Evolutionary conservation across 2,888 invertebrate genomes (phyloP).

Genomic region (Drosophila austrosaltans): DNA sequence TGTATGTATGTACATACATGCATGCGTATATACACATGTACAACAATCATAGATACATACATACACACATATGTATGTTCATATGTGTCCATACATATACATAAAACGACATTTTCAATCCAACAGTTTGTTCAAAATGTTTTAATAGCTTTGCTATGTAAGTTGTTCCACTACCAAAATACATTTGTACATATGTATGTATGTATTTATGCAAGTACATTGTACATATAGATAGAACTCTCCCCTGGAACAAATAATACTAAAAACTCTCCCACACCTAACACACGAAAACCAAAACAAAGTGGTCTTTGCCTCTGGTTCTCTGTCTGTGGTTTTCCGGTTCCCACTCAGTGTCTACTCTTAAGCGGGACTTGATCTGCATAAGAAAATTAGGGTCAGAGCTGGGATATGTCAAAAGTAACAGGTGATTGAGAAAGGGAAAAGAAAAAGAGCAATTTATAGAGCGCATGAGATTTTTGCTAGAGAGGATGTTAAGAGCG

Average conservation of each 20-base stretch:
- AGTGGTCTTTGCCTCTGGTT: conserved; percentile 23
- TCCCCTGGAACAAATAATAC: conserved; percentile 48
- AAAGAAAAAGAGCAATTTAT: conserved; percentile 31
- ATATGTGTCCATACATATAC: not conserved
- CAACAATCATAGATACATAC: not conserved
- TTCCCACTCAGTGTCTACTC: conserved; percentile 50
- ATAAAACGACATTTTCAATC: conserved; percentile 40
- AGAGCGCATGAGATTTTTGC: conserved; percentile 34
- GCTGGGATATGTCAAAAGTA: conserved; percentile 64
- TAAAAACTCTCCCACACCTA: conserved; percentile 15
- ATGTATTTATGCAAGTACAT: not conserved
- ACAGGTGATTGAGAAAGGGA: conserved; percentile 67
- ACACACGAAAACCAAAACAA: conserved; percentile 23
- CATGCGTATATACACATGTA: not conserved
- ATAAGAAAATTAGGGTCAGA: conserved; percentile 70
- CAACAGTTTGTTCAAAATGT: conserved; percentile 34
- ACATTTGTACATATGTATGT: not conserved
- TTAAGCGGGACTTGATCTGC: conserved; percentile 78
- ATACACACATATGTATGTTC: not conserved
- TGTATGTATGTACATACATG: not conserved
- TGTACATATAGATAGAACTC: conserved; percentile 64
- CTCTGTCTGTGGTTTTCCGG: conserved; percentile 8
- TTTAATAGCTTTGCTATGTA: conserved; percentile 39
- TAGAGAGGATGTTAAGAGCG: conserved; percentile 58
- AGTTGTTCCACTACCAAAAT: no score